Evolutionary conservation across 2,113 vertebrate genomes (phyloP).

Genomic region (Oplegnathus fasciatus): DNA sequence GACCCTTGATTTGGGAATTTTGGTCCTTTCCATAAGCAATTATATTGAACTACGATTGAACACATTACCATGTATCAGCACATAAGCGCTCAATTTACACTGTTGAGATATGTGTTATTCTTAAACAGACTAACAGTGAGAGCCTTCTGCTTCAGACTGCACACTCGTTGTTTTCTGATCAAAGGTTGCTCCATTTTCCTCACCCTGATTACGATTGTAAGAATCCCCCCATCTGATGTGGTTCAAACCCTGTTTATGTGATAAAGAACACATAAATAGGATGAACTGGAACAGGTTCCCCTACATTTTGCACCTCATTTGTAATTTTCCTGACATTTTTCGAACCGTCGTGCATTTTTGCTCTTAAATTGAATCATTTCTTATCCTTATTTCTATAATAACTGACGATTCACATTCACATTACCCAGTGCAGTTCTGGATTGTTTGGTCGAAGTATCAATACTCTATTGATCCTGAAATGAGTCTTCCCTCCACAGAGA

Average conservation of each 20-base stretch:
- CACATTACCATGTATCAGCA: background rate
- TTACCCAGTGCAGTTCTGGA: background rate
- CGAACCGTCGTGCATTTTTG: too few species aligned
- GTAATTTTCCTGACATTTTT: too few species aligned
- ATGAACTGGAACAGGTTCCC: background rate
- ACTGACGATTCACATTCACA: background rate
- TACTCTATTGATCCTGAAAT: background rate
- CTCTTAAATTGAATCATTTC: background rate
- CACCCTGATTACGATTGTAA: background rate
- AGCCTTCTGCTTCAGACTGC: background rate
- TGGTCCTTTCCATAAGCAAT: background rate
- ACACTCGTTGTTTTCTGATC: slow-evolving; percentile 1
- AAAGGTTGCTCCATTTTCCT: slow-evolving; percentile 15
- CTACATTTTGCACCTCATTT: background rate
- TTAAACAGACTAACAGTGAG: slow-evolving; percentile 6
- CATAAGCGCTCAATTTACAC: background rate
- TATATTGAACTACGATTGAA: background rate
- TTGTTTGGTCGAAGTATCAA: background rate
- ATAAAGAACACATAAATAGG: background rate
- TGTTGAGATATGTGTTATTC: too few species aligned
- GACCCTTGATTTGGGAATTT: background rate
- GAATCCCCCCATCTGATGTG: background rate
- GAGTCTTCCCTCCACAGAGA: background rate
- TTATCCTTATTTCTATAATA: background rate
- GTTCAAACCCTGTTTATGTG: background rate